These are phyloP conservation scores for Caenorhabditis sinica DNA, from an alignment of 2,888 invertebrate species.

Conservation along the genomic window DNA sequence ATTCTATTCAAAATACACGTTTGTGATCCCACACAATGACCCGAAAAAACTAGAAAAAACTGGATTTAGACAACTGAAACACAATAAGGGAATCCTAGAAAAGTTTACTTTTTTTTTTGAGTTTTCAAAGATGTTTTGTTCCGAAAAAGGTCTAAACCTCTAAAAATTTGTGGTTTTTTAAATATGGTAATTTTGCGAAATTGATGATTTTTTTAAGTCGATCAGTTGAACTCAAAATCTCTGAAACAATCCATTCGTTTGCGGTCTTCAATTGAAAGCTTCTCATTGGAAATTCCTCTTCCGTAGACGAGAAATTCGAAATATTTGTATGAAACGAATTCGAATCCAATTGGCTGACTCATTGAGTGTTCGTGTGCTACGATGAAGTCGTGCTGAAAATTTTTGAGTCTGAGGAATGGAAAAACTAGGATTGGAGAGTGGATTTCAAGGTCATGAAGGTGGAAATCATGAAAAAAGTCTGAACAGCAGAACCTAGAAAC, in stretches of 20 bases:
- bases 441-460: neutral
- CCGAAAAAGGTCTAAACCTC: too few relatives aligned
- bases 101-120: too few relatives aligned
- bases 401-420: neutral
- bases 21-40: conserved; percentile 58
- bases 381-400: conserved; percentile 58
- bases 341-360: conserved; percentile 54
- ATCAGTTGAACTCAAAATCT: conserved; percentile 68
- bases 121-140: too few relatives aligned
- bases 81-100: neutral
- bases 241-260: conserved; percentile 67
- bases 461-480: too few relatives aligned
- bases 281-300: conserved; percentile 65
- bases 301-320: conserved; percentile 72
- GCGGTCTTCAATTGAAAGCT: conserved; percentile 63
- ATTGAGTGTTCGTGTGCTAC: conserved; percentile 60
- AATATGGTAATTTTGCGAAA: conserved; percentile 24
- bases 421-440: neutral
- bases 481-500: too few relatives aligned
- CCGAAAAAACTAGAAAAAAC: conserved; percentile 33
- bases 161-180: neutral
- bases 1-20: conserved; percentile 32
- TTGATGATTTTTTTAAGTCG: conserved; percentile 19
- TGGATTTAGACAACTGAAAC: conserved; percentile 11
- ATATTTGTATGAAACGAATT: conserved; percentile 66